A percentile compares a stretch with the other conserved stretches of the same genome.
Conservation (phyloP, 2,797 vertebrate species). For the Phoeniculus purpureus region DNA sequence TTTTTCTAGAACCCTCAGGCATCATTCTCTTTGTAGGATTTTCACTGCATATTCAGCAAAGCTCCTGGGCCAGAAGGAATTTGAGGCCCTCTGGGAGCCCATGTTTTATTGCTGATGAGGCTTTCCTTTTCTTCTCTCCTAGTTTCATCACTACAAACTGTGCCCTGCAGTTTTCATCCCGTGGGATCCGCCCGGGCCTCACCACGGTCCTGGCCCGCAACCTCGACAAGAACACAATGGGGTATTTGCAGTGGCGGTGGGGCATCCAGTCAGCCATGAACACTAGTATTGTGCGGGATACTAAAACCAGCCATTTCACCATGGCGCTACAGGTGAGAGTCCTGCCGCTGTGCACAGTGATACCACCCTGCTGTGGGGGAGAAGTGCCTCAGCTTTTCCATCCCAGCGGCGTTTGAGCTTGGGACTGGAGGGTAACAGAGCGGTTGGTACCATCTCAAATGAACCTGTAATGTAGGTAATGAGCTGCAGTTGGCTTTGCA, state of each 20-base stretch:
- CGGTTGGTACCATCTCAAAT: fast-evolving
- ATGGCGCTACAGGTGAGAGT: constrained; percentile 89
- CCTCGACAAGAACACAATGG: constrained; percentile 98
- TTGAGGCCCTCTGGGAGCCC: neutral
- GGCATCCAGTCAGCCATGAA: constrained; percentile 97
- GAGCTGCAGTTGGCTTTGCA: neutral
- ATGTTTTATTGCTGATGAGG: neutral
- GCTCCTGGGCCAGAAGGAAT: neutral
- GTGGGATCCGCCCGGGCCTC: constrained; percentile 88
- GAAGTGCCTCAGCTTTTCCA: neutral
- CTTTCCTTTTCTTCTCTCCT: neutral
- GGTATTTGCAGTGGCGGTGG: constrained; percentile 98
- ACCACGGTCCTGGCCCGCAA: constrained; percentile 93
- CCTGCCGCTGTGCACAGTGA: fast-evolving
- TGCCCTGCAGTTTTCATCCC: constrained; percentile 93
- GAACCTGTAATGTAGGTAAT: fast-evolving
- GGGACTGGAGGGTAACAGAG: neutral
- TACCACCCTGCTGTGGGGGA: fast-evolving
- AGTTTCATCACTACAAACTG: constrained; percentile 95
- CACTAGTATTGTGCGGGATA: constrained; percentile 94
- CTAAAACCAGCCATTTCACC: constrained; percentile 94
- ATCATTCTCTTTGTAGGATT: fast-evolving
- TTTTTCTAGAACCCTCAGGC: neutral
- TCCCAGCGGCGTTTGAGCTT: neutral
- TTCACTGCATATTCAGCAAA: neutral